Evolutionary conservation across 2,888 invertebrate species (phyloP).

Genomic region (Pycnomerus fuliginosus): DNA sequence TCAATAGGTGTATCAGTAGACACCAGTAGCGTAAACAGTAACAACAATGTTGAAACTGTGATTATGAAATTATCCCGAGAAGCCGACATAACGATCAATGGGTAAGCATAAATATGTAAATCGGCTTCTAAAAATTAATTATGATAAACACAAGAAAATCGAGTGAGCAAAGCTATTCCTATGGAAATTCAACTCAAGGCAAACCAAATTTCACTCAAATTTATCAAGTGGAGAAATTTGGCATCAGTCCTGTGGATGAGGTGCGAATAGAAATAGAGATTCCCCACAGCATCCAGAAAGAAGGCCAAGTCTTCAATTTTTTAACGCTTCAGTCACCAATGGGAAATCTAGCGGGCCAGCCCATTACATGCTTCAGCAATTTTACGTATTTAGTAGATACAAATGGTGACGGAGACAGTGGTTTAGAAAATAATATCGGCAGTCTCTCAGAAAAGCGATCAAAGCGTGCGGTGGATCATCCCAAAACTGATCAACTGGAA

Average conservation of each 20-base stretch:
- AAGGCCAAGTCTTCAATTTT: constrained; percentile 24
- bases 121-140: not conserved
- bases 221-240: constrained; percentile 47
- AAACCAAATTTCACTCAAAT: constrained; percentile 37
- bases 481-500: constrained; percentile 21
- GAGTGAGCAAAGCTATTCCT: constrained; percentile 45
- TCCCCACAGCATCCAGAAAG: constrained; percentile 36
- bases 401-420: constrained; percentile 1
- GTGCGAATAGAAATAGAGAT: constrained; percentile 43
- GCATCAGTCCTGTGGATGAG: constrained; percentile 48
- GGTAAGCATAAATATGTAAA: constrained; percentile 39
- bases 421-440: not conserved
- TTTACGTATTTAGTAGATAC: constrained; percentile 26
- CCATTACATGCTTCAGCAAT: constrained; percentile 35
- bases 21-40: constrained; percentile 48
- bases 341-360: constrained; percentile 35
- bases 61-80: constrained; percentile 43
- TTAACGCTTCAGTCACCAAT: constrained; percentile 31
- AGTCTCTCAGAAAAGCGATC: not conserved
- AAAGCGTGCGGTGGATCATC: constrained; percentile 17
- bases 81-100: constrained; percentile 47
- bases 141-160: constrained; percentile 41
- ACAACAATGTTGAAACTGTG: constrained; percentile 34
- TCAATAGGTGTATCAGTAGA: constrained; percentile 37
- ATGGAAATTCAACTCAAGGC: constrained; percentile 33